A percentile compares a stretch with the other conserved stretches of the same genome.
phyloP scores from a whole-genome alignment of 35 echinoderm and acorn worm genomes.

The Diadema setosum region DNA sequence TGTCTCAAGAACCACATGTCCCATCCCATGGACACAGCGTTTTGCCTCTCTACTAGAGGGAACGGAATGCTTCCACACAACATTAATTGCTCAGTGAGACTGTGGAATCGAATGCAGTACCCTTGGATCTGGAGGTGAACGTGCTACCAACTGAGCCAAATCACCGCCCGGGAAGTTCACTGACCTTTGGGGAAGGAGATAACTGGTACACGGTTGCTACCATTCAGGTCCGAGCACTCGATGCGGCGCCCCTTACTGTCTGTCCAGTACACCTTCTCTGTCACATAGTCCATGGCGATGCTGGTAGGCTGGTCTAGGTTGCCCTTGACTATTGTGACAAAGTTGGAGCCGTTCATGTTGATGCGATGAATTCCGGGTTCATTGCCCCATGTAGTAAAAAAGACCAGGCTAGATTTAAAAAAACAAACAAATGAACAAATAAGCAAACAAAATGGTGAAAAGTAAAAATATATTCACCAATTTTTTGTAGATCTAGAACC shows the following conservation, averaged over 20 bases:
- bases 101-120: too few species aligned
- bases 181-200: background rate
- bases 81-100: too few species aligned
- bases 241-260: constrained; percentile 20
- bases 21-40: too few species aligned
- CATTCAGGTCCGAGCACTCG: background rate
- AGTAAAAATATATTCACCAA: too few species aligned
- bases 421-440: background rate
- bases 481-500: too few species aligned
- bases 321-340: background rate
- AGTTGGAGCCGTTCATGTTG: background rate
- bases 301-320: background rate
- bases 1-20: too few species aligned
- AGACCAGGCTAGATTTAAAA: background rate
- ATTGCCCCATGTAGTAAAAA: background rate
- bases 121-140: too few species aligned
- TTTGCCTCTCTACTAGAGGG: too few species aligned
- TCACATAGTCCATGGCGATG: constrained; percentile 38
- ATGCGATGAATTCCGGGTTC: background rate
- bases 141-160: too few species aligned
- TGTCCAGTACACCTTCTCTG: constrained; percentile 21
- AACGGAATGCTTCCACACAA: too few species aligned
- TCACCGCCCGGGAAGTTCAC: background rate
- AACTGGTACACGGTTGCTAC: background rate
- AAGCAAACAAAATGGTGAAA: too few species aligned